Conservation (phyloP, 1,140 invertebrate genomes). For the Drosophila pseudoananassae region DNA sequence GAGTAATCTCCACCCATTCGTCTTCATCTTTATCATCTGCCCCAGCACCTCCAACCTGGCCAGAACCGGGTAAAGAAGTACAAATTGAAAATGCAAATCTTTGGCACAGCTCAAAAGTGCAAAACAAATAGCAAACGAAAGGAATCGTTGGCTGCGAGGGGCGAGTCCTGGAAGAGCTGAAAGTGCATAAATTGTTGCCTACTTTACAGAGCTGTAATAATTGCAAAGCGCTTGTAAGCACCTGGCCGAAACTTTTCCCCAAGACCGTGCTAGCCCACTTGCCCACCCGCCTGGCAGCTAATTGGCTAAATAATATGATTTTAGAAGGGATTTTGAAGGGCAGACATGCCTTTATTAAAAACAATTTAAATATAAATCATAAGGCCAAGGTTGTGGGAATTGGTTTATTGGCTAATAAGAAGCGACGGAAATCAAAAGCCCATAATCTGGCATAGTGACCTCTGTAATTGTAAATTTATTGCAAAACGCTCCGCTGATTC, state of each 20-base stretch:
- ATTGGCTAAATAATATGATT: constrained; percentile 69
- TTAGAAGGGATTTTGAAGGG: constrained; percentile 35
- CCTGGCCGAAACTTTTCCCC: constrained; percentile 55
- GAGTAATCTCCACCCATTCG: constrained; percentile 35
- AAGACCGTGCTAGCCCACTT: constrained; percentile 8
- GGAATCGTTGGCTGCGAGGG: not conserved
- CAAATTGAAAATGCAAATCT: constrained; percentile 81
- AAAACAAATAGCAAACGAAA: constrained; percentile 61
- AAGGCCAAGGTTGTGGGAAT: not conserved
- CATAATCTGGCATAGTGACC: constrained; percentile 33
- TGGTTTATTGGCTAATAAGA: constrained; percentile 1
- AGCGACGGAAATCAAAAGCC: constrained; percentile 19
- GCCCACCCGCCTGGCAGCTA: constrained; percentile 42
- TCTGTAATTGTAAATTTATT: constrained; percentile 75
- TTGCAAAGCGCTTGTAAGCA: constrained; percentile 75
- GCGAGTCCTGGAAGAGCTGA: constrained; percentile 8
- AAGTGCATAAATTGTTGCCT: constrained; percentile 72
- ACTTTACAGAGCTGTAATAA: constrained; percentile 68
- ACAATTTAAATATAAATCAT: not conserved
- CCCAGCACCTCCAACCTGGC: constrained; percentile 29
- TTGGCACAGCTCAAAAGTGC: constrained; percentile 74
- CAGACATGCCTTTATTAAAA: not conserved
- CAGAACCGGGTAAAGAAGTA: constrained; percentile 18
- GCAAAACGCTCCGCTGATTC: constrained; percentile 37
- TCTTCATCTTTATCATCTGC: constrained; percentile 40